A percentile compares a stretch with the other conserved stretches of the same genome.
Conservation (phyloP, 2,888 invertebrate genomes). For the Carpatolechia fugitivella region DNA sequence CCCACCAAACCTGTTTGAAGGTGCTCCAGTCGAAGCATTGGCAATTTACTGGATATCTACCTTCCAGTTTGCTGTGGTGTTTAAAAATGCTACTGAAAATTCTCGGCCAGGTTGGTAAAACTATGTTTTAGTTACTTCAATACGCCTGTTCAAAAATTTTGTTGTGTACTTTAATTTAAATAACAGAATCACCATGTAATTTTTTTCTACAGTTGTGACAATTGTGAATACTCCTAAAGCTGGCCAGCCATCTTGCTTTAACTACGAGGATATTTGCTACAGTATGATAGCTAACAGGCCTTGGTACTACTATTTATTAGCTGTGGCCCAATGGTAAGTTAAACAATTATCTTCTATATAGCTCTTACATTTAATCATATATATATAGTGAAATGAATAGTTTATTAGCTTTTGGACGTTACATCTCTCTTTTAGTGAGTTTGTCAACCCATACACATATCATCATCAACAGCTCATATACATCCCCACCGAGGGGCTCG, state of each 20-base stretch:
- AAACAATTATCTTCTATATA: background rate
- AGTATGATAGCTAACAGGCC: conserved; percentile 83
- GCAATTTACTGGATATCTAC: conserved; percentile 91
- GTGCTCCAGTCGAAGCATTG: conserved; percentile 78
- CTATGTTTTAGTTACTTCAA: background rate
- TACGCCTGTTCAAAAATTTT: background rate
- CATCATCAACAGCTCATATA: too few relatives aligned
- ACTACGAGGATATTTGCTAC: conserved; percentile 92
- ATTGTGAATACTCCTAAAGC: conserved; percentile 72
- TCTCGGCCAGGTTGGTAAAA: conserved; percentile 33
- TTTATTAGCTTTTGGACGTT: too few relatives aligned
- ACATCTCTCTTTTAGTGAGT: too few relatives aligned
- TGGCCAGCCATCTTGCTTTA: conserved; percentile 82
- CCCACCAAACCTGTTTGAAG: conserved; percentile 79
- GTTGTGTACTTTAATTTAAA: too few relatives aligned
- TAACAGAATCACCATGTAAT: too few relatives aligned
- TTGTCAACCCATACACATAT: too few relatives aligned
- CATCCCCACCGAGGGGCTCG: too few relatives aligned
- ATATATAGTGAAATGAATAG: too few relatives aligned
- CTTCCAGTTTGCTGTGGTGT: conserved; percentile 91
- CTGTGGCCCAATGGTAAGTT: conserved; percentile 85
- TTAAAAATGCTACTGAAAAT: conserved; percentile 78
- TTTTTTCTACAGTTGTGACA: conserved; percentile 66
- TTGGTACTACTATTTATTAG: conserved; percentile 86
- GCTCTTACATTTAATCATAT: too few relatives aligned